phyloP scores from a whole-genome alignment of 2,113 vertebrate species.

The Lagopus muta region DNA sequence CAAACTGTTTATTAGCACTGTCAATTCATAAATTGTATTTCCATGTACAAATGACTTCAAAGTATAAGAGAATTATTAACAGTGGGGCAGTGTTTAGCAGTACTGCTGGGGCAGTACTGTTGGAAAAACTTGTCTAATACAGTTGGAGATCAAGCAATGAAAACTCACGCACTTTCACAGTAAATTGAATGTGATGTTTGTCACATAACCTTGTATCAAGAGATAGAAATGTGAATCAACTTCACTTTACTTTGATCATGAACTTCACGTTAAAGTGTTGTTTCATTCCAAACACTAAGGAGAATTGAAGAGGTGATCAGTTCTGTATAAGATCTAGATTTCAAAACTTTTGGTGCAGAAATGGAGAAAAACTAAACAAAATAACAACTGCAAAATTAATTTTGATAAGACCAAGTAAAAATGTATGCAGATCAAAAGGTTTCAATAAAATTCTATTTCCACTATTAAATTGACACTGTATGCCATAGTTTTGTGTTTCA shows the following conservation, averaged over 20 bases:
- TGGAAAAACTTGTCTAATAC: not conserved
- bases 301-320: not conserved
- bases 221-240: not conserved
- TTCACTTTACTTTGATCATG: not conserved
- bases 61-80: not conserved
- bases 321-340: not conserved
- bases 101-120: not conserved
- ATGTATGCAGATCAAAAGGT: not conserved
- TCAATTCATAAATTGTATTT: not conserved
- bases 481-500: not conserved
- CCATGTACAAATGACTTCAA: not conserved
- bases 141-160: not conserved
- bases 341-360: not conserved
- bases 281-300: not conserved
- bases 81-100: not conserved
- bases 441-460: not conserved
- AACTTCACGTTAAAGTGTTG: not conserved
- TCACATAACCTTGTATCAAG: not conserved
- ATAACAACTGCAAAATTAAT: not conserved
- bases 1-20: not conserved
- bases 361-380: not conserved
- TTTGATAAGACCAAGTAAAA: not conserved
- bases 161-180: not conserved
- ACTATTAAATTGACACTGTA: not conserved
- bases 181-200: not conserved